These are phyloP conservation scores for Uromys caudimaculatus DNA, from an alignment of 2,797 vertebrate species.

Conservation along the genomic window DNA sequence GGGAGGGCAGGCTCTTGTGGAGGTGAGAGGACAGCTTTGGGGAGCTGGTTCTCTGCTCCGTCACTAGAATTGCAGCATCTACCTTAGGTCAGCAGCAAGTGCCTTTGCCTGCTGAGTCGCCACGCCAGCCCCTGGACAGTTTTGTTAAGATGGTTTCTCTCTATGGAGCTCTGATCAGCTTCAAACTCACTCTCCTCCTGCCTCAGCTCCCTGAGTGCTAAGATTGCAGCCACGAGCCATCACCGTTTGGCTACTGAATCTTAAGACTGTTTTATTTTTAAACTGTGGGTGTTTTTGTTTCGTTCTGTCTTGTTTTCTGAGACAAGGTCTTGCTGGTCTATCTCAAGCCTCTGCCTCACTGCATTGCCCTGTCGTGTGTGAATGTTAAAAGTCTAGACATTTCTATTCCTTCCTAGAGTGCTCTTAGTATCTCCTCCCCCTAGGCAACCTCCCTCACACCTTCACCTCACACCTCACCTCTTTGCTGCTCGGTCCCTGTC, in stretches of 20 bases:
- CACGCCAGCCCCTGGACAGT: background rate
- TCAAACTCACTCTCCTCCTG: background rate
- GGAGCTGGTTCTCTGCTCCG: background rate
- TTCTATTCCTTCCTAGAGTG: background rate
- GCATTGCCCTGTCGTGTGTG: accelerated
- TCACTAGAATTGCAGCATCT: background rate
- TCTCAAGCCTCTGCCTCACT: background rate
- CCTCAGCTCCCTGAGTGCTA: background rate
- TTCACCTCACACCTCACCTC: background rate
- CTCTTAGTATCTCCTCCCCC: background rate
- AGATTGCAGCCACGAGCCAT: background rate
- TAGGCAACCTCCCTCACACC: background rate
- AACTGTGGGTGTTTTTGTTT: background rate
- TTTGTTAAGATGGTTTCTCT: background rate
- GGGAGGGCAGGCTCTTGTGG: background rate
- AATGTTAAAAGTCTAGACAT: background rate
- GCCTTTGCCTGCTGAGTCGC: background rate
- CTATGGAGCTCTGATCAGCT: background rate
- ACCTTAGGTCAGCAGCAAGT: background rate
- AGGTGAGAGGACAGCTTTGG: background rate
- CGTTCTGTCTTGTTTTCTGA: background rate
- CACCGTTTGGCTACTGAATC: background rate
- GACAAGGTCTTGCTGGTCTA: background rate
- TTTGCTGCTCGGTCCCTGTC: too few relatives aligned
- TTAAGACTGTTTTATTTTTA: background rate